These are phyloP conservation scores for Cotesia chilonis DNA, from an alignment of 1,140 invertebrate species.

Conservation along the genomic window DNA sequence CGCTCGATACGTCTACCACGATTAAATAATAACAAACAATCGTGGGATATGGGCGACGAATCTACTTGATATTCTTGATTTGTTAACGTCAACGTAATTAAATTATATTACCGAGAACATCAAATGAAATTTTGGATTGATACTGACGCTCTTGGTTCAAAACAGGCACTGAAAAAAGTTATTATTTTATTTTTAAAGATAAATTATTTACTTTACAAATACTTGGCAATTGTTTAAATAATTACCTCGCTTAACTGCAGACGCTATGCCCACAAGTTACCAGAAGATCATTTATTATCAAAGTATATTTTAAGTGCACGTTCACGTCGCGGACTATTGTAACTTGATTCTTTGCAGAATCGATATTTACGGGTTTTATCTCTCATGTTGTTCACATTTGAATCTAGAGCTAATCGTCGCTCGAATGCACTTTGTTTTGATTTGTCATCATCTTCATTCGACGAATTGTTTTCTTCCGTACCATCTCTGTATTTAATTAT, in stretches of 20 bases:
- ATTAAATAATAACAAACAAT: no score
- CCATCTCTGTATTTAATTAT: not conserved
- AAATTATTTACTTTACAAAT: not conserved
- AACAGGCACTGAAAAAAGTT: no score
- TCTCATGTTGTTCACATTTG: constrained; percentile 45
- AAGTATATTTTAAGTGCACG: constrained; percentile 79
- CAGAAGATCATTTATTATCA: constrained; percentile 63
- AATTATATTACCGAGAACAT: no score
- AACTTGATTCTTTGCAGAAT: constrained; percentile 43
- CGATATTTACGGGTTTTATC: not conserved
- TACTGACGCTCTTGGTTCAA: no score
- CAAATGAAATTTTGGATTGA: no score
- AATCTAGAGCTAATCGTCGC: no score
- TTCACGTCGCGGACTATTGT: constrained; percentile 71
- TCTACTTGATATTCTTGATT: no score
- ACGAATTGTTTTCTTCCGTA: constrained; percentile 71
- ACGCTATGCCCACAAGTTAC: constrained; percentile 29
- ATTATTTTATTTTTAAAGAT: no score
- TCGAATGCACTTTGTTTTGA: constrained; percentile 35
- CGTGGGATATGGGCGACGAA: no score
- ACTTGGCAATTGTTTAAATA: not conserved
- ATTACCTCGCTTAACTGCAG: constrained; percentile 25
- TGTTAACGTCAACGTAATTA: no score
- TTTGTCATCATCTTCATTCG: constrained; percentile 67
- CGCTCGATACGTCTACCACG: no score